Percentiles rank a stretch among this genome's conserved stretches.
phyloP scores from a whole-genome alignment of 2,797 vertebrate species.

The Crotalus adamanteus region DNA sequence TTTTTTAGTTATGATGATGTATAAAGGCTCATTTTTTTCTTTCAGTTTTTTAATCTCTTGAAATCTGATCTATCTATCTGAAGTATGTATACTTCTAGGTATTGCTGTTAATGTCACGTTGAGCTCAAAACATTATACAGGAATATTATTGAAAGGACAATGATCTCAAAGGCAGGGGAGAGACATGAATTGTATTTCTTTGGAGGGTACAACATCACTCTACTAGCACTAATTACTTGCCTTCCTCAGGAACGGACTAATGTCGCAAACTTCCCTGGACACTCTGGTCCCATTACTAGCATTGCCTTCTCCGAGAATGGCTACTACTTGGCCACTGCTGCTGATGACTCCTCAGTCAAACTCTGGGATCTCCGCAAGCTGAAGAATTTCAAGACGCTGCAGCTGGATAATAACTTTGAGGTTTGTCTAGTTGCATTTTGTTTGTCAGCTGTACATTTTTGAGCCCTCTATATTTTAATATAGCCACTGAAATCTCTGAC shows the following conservation, averaged over 20 bases:
- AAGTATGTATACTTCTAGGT: background rate
- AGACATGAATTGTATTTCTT: background rate
- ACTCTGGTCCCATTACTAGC: conserved; percentile 95
- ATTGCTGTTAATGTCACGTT: background rate
- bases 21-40: background rate
- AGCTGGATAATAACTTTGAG: conserved; percentile 95
- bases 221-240: rapidly evolving
- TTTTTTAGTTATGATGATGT: background rate
- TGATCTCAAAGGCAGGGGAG: background rate
- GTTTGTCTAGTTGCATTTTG: conserved; percentile 49
- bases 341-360: conserved; percentile 94
- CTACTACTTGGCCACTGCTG: conserved; percentile 96
- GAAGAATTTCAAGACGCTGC: conserved; percentile 97
- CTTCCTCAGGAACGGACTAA: conserved; percentile 87
- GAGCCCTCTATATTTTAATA: rapidly evolving
- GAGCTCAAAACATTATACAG: background rate
- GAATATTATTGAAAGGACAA: background rate
- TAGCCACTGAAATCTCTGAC: background rate
- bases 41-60: background rate
- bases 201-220: background rate
- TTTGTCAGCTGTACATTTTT: no score
- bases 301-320: conserved; percentile 98
- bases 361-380: conserved; percentile 98
- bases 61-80: background rate
- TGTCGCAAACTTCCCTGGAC: conserved; percentile 97